A percentile compares a stretch with the other conserved stretches of the same genome.
Conservation (phyloP, 2,888 invertebrate genomes). For the Theretra japonica region DNA sequence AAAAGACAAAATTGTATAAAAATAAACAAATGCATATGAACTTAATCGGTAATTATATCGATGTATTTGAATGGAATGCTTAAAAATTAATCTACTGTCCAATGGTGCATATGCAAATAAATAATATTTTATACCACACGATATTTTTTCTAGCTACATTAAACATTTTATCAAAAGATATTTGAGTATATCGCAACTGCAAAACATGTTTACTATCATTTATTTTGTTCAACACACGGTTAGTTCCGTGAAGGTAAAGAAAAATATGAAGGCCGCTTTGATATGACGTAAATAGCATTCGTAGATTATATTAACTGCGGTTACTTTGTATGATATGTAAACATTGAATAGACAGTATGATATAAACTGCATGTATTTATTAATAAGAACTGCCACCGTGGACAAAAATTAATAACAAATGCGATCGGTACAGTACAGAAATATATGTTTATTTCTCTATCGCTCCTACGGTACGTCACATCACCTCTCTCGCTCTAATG, state of each 20-base stretch:
- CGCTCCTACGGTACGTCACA: no score
- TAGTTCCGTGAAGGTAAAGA: not conserved
- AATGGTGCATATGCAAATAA: not conserved
- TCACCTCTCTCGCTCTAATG: no score
- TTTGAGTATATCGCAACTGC: not conserved
- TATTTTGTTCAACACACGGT: not conserved
- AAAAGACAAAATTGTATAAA: no score
- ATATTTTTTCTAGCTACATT: not conserved
- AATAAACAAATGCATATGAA: no score
- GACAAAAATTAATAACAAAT: no score
- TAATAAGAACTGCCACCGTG: not conserved
- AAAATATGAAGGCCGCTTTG: not conserved
- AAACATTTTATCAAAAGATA: not conserved
- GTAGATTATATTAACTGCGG: not conserved
- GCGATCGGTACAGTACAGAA: no score
- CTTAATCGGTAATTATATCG: no score
- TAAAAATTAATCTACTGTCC: no score
- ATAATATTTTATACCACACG: not conserved
- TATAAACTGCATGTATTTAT: not conserved
- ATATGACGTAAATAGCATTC: not conserved
- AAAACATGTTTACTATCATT: not conserved
- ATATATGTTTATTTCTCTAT: no score
- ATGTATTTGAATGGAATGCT: no score
- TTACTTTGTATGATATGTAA: constrained; percentile 6
- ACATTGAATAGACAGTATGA: not conserved